Evolutionary conservation across 2,113 vertebrate species (phyloP), one percentile per base, ranked within the genome.

Genomic region (Piprites chloris): DNA sequence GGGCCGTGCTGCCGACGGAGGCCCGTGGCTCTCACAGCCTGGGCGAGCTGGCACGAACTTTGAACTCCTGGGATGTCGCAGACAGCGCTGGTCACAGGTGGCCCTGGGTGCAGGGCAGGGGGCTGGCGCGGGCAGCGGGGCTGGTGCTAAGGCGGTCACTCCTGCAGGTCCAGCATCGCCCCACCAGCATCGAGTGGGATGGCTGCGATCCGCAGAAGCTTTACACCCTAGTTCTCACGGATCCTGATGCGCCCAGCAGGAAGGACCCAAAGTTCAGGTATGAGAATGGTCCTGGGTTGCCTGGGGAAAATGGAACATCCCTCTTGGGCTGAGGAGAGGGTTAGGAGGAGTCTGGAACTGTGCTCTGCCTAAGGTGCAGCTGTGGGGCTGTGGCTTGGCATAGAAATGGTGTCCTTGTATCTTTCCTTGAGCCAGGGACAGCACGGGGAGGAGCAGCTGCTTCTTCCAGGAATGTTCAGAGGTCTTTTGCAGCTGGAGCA

Each of bases 171-270:
- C 98, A 99, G 97, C 97, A 97, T 37, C 97, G 98, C 28, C 99
- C 99, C 73, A 98, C 98, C 12, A 97, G 95, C 78, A 95, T 99
- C 13, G 97, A 98, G 13, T 99, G 99, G 99, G 98, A 98, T 12
- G 98, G 98, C 73, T 98, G 98, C 12, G 98, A 99, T 93, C 21
- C 98, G 10, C 95, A 92, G 46, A 99, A 99, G 93, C 94, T 99
- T 27, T 99, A 99, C 93, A 99, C 99, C 4, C 78, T 99, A 97
- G 98, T 98, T 52, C 86, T 99, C 72, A 99, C 99, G 1, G 99
- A 99, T 91, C 99, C 99, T 0, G 99, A 99, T 42, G 99, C 99
- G 7, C 99, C 99, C n/a, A 99, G 99, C 93, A 98, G 99, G 95
- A 98, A 98, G 86, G 96, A 98, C 21, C 99, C 99, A 1, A 99